phyloP scores from a whole-genome alignment of 2,797 vertebrate species.

The Columba guinea region DNA sequence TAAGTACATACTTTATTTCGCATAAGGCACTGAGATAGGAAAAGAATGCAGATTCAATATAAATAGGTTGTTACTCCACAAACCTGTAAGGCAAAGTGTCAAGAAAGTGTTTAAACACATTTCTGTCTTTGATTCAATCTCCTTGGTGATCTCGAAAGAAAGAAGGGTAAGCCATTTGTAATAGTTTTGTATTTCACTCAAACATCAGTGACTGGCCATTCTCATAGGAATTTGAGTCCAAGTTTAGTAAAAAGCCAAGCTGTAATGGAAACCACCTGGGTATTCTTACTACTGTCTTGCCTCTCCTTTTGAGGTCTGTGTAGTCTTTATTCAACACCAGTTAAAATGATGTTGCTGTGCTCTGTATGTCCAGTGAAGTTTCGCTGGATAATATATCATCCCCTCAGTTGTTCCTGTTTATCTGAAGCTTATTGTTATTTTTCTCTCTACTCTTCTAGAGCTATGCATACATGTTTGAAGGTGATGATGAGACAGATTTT shows the following conservation, averaged over 20 bases:
- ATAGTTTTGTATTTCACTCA: neutral
- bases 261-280: neutral
- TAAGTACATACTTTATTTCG: conserved; percentile 15
- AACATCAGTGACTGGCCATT: neutral
- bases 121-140: neutral
- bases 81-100: neutral
- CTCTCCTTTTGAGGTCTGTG: neutral
- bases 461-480: neutral
- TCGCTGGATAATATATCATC: neutral
- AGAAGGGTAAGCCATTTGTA: neutral
- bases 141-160: neutral
- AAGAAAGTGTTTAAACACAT: neutral
- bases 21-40: neutral
- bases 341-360: neutral
- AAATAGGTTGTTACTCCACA: neutral
- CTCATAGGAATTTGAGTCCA: neutral
- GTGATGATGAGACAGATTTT: neutral
- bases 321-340: neutral
- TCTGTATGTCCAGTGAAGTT: neutral
- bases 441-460: neutral
- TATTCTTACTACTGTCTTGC: neutral
- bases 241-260: neutral
- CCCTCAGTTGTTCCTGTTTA: neutral
- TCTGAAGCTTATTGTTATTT: neutral
- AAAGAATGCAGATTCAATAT: neutral